Evolutionary conservation across 2,797 vertebrate genomes (phyloP), one percentile per base, ranked within the genome.

Genomic region (Lepus oiostolus): DNA sequence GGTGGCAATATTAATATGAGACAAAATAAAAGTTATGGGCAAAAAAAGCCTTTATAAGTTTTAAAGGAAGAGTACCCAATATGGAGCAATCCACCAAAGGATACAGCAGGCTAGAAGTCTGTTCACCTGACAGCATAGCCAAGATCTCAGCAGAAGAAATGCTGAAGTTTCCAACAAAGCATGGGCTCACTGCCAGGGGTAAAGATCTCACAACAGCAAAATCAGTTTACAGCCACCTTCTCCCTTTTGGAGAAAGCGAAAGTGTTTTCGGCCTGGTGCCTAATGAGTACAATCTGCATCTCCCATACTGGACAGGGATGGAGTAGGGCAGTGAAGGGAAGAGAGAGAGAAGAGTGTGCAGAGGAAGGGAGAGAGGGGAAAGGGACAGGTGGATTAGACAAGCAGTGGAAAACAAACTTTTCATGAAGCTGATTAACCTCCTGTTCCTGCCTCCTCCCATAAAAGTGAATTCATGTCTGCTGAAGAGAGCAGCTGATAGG

Each of bases 331-430:
- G 19, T 72, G 24, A 94, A 96, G 95, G 52, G 12, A 2, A 60
- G 0, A 8, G 47, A 92, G 93, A 98, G 88, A 97, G 97, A 98
- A 98, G 5, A 98, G 98, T 26, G 2, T 52, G 17, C 3, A 0
- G 13, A 54, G 21, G 21, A 6, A 71, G 96, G 16, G 12, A 52
- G 96, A 7, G 0, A 1, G 32, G 82, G 95, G 95, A 88, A 97
- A 96, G 96, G 98, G 19, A 1, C 14, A 70, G 95, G 91, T 14
- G 52, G 9, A 24, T 63, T 30, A 88, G 6, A 32, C 2, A 16
- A 96, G 90, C 60, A 95, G 96, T 95, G 97, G 96, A 98, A 98
- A 98, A 98, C 92, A 97, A 98, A 88, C 22, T 13, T 94, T 98
- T 98, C 97, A 96, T 88, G 85, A 89, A 93, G 60, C 71, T 76